phyloP scores from a whole-genome alignment of 2,888 invertebrate genomes.

The Eristalis tenax region DNA sequence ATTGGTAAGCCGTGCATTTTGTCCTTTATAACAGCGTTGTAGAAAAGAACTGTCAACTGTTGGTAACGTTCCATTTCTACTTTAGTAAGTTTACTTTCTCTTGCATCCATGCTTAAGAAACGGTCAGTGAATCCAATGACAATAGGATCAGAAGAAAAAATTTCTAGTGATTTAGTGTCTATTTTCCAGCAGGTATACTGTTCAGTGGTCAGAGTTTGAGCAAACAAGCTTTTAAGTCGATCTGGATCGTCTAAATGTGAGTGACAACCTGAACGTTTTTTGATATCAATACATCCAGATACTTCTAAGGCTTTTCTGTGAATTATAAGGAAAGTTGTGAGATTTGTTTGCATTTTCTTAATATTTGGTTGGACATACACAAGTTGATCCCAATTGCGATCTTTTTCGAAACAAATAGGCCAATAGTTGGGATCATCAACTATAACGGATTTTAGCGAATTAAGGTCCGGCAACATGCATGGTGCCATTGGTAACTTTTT shows the following conservation, averaged over 20 bases:
- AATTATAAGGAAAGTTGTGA: not conserved
- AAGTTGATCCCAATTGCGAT: slow-evolving; percentile 91
- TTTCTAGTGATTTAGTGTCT: slow-evolving; percentile 85
- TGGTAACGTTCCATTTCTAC: slow-evolving; percentile 84
- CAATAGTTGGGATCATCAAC: slow-evolving; percentile 94
- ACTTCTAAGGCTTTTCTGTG: slow-evolving; percentile 85
- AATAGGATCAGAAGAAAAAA: slow-evolving; percentile 88
- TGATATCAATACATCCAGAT: slow-evolving; percentile 89
- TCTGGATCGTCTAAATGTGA: slow-evolving; percentile 92
- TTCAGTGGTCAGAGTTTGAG: slow-evolving; percentile 90
- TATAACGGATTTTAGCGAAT: slow-evolving; percentile 87
- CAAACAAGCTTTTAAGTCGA: slow-evolving; percentile 89
- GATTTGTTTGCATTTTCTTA: not conserved
- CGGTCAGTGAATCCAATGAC: slow-evolving; percentile 87
- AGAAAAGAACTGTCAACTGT: slow-evolving; percentile 86
- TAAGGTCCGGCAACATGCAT: slow-evolving; percentile 91
- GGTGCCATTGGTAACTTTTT: slow-evolving; percentile 87
- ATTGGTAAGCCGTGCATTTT: slow-evolving; percentile 88
- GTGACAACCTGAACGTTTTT: slow-evolving; percentile 93
- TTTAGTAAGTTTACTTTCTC: slow-evolving; percentile 76
- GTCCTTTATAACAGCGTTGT: slow-evolving; percentile 91
- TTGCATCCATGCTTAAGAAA: slow-evolving; percentile 82
- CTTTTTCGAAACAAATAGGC: slow-evolving; percentile 91
- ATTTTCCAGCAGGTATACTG: slow-evolving; percentile 81
- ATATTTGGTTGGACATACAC: slow-evolving; percentile 82